A percentile compares a stretch with the other conserved stretches of the same genome.
These are phyloP conservation scores for Chloebia gouldiae DNA, from an alignment of 2,113 vertebrate genomes.

Conservation along the genomic window DNA sequence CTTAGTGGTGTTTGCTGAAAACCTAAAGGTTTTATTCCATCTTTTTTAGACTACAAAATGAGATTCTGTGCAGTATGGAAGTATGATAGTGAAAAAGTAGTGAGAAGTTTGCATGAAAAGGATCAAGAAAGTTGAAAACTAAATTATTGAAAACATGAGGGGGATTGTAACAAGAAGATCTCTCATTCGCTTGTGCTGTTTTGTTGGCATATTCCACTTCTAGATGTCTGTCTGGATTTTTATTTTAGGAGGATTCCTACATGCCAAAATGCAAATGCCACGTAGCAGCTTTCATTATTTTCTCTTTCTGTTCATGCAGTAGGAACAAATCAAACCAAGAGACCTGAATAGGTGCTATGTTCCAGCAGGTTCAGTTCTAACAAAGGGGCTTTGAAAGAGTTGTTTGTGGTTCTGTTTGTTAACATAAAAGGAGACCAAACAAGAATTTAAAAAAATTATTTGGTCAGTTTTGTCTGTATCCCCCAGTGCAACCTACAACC, in stretches of 20 bases:
- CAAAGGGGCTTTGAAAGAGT: not conserved
- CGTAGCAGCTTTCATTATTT: not conserved
- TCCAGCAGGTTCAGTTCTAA: not conserved
- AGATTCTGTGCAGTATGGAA: not conserved
- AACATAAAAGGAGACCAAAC: not conserved
- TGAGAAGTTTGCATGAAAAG: not conserved
- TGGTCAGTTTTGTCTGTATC: not conserved
- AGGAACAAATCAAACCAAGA: not conserved
- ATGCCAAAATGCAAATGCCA: not conserved
- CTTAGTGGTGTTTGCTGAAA: not conserved
- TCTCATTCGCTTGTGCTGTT: not conserved
- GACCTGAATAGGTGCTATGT: not conserved
- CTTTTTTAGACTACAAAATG: not conserved
- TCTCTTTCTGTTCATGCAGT: not conserved
- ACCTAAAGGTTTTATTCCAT: not conserved
- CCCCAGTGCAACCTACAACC: not conserved
- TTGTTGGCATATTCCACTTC: not conserved
- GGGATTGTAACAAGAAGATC: not conserved
- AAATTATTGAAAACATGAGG: not conserved
- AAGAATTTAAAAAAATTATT: rapidly evolving
- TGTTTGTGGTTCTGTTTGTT: not conserved
- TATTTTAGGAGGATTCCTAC: not conserved
- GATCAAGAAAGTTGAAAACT: not conserved
- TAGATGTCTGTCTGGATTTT: not conserved
- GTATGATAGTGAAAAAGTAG: not conserved